These are phyloP conservation scores for Xerus rutilus DNA, from an alignment of 2,797 vertebrate species.

Conservation along the genomic window DNA sequence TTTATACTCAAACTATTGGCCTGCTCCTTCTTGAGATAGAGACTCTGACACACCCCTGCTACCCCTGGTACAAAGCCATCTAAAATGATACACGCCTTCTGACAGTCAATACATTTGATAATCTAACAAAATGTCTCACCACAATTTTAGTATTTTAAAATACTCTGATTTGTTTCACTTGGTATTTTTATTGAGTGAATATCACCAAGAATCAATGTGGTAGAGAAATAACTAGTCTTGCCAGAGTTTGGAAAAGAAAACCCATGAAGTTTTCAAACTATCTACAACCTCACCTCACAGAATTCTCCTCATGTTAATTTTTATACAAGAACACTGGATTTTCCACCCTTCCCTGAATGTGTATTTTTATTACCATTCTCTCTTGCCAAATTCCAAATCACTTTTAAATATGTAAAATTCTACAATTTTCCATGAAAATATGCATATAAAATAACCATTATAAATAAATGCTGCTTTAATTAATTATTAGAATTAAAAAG, in stretches of 20 bases:
- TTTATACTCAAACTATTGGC: neutral
- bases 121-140: neutral
- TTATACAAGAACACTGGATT: neutral
- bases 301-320: neutral
- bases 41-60: neutral
- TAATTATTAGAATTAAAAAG: neutral
- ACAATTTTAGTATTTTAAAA: slow-evolving; percentile 1
- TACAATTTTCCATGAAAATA: neutral
- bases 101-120: neutral
- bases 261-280: neutral
- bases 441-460: neutral
- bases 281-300: neutral
- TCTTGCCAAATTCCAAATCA: neutral
- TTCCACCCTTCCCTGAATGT: neutral
- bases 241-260: neutral
- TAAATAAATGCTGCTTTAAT: neutral
- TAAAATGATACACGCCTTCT: neutral
- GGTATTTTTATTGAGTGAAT: slow-evolving; percentile 20
- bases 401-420: neutral
- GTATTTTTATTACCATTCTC: neutral
- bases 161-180: slow-evolving; percentile 28
- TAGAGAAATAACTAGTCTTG: neutral
- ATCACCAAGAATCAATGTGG: neutral
- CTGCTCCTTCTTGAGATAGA: neutral
- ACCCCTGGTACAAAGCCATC: neutral